Evolutionary conservation across 2,797 vertebrate species (phyloP), one percentile per base, ranked within the genome.

Genomic region (Anabas testudineus): DNA sequence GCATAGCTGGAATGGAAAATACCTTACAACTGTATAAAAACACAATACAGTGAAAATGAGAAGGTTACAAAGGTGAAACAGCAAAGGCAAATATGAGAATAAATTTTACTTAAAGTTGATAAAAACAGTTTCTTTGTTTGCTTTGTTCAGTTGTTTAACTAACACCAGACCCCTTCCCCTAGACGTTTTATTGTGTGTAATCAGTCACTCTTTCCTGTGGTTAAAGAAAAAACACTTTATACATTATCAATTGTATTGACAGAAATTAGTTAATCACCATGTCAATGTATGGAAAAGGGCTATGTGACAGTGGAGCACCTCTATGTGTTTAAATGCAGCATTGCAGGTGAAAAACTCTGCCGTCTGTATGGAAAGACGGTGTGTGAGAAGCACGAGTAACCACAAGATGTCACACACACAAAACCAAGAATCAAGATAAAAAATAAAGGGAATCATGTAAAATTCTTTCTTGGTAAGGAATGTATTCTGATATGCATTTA

Each of bases 321-420:
- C 81, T 42, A 18, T 83, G 80, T 87, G 87, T 76, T 84, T 60
- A 68, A 48, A 66, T 41, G 80, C 71, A 74, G 75, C 71, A 86
- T 49, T 83, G 74, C 80, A 78, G 58, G 59, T 42, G 61, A 67
- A 60, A 58, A 76, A 68, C 28, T 28, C 26, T 8, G 24, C 41
- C 45, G 51, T 49, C 28, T 6, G 10, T 43, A 36, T 9, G 61
- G 14, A 58, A 34, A 65, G 70, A 72, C 7, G 14, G 48, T 63
- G 39, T 5, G 32, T 36, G 26, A 41, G n/a, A 37, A 21, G 67
- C 10, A 78, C 6, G 12, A 3, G 48, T 49, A n/a, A 60, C 57
- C 30, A 41, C 26, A 36, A 48, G 14, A 42, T 51, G 22, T 37
- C 48, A 70, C 47, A 71, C 16, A 59, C 30, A 41, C 53, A 51